Evolutionary conservation across 2,113 vertebrate genomes (phyloP), one percentile per base, ranked within the genome.

Genomic region (human): DNA sequence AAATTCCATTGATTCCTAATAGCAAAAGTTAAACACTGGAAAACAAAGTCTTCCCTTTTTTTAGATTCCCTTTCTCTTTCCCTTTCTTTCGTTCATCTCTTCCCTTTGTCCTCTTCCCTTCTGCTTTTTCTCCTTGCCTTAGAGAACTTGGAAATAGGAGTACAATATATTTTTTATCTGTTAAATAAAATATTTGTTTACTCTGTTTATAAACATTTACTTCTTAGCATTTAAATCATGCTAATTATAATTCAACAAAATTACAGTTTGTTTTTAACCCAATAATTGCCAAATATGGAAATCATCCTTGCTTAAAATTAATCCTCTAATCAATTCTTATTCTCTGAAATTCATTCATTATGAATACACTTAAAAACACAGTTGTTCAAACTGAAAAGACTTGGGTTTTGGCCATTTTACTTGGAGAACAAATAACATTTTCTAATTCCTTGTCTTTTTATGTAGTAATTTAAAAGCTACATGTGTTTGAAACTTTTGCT

Each of bases 261-360:
- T 93, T 86, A 95, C n/a, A 97, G 68, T 80, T 89, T 94, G 52
- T 90, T 97, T 93, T 91, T 81, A 97, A 68, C 89, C 16, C 50
- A 82, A 4, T 80, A 52, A 87, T 90, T 96, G 61, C 61, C 95
- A 94, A 96, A 81, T 83, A 22, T 94, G 57, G 78, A 95, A 93
- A 64, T 96, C 30, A 92, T 38, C 82, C 40, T 50, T 76, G 27
- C 25, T 98, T 97, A 92, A 93, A 93, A 96, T 90, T 87, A 88
- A 95, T 93, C 43, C 30, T 89, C 81, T 89, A 94, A 93, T 94
- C 52, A 96, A 16, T 96, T 93, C 64, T 94, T 94, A 90, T 68
- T 92, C 68, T 94, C 7, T 92, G 55, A 96, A 94, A 94, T 43
- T 97, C 79, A 96, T 81, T 96, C 66, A 93, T 91, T 91, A 90